A percentile compares a stretch with the other conserved stretches of the same genome.
These are phyloP conservation scores for Lomographa bimaculata DNA, from an alignment of 2,888 invertebrate species.

Conservation along the genomic window DNA sequence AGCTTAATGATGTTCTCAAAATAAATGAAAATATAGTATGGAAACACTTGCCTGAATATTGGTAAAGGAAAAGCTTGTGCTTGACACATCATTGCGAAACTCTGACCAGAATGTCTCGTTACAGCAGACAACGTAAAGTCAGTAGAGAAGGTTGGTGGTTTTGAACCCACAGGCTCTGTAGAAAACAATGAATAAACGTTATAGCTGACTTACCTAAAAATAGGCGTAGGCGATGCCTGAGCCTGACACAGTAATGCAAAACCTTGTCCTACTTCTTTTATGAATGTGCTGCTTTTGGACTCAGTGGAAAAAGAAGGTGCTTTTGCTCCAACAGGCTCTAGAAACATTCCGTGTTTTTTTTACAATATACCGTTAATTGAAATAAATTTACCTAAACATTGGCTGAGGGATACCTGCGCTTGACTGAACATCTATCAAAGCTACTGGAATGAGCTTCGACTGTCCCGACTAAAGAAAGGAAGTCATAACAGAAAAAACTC, in stretches of 20 bases:
- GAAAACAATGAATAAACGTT: slow-evolving; percentile 47
- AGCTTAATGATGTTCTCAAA: neutral
- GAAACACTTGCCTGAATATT: slow-evolving; percentile 86
- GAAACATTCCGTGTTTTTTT: too few species aligned
- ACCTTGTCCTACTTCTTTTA: slow-evolving; percentile 79
- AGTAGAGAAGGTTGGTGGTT: slow-evolving; percentile 84
- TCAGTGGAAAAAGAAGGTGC: slow-evolving; percentile 85
- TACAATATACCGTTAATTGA: neutral
- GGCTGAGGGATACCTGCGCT: neutral
- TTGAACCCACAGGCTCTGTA: slow-evolving; percentile 85
- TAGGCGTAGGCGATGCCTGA: slow-evolving; percentile 85
- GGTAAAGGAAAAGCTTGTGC: slow-evolving; percentile 89
- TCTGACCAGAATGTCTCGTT: slow-evolving; percentile 79
- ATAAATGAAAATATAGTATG: neutral
- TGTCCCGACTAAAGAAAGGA: too few species aligned
- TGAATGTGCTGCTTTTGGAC: slow-evolving; percentile 86
- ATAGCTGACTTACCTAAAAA: slow-evolving; percentile 82
- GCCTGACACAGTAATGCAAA: slow-evolving; percentile 86
- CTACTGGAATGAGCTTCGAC: too few species aligned
- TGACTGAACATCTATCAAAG: too few species aligned
- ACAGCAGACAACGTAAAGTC: slow-evolving; percentile 85
- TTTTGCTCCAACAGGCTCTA: slow-evolving; percentile 86
- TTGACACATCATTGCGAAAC: slow-evolving; percentile 86
- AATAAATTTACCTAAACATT: slow-evolving; percentile 7
- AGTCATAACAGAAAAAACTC: too few species aligned